Percentiles rank a stretch among this genome's conserved stretches.
Conservation (phyloP, 2,797 vertebrate species). For the Cossypha heuglini region DNA sequence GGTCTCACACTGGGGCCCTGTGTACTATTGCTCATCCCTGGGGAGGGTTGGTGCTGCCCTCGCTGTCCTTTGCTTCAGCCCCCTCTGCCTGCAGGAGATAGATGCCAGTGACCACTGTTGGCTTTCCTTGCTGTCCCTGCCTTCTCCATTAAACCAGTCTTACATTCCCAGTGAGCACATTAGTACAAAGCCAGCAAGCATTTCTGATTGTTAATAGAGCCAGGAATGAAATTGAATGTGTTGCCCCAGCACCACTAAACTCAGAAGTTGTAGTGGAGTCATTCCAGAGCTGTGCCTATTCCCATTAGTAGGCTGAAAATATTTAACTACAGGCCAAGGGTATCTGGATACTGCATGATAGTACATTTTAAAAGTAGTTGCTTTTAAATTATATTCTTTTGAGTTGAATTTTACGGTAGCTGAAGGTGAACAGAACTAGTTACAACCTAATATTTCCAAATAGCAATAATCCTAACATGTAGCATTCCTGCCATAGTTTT, state of each 20-base stretch:
- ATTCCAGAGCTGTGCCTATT: not conserved
- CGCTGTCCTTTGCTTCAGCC: not conserved
- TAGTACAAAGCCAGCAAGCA: not conserved
- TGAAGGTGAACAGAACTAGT: not conserved
- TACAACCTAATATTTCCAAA: not conserved
- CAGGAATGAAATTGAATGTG: rapidly evolving
- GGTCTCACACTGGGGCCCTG: rapidly evolving
- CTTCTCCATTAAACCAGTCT: not conserved
- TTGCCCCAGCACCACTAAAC: not conserved
- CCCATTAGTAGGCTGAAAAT: not conserved
- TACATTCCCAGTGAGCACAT: rapidly evolving
- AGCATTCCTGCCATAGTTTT: not conserved
- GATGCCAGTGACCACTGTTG: rapidly evolving
- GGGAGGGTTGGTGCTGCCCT: not conserved
- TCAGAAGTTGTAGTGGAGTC: not conserved
- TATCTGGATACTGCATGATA: not conserved
- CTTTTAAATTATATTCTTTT: not conserved
- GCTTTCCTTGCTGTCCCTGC: not conserved
- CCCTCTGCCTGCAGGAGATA: not conserved
- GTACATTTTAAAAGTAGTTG: not conserved
- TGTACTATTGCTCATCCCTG: rapidly evolving
- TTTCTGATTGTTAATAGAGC: not conserved
- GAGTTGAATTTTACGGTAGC: not conserved
- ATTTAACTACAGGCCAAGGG: rapidly evolving
- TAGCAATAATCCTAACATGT: not conserved